Percentiles rank a stretch among this genome's conserved stretches.
Conservation (phyloP, 92 coral and sea anemone species). For the Nematostella vectensis region DNA sequence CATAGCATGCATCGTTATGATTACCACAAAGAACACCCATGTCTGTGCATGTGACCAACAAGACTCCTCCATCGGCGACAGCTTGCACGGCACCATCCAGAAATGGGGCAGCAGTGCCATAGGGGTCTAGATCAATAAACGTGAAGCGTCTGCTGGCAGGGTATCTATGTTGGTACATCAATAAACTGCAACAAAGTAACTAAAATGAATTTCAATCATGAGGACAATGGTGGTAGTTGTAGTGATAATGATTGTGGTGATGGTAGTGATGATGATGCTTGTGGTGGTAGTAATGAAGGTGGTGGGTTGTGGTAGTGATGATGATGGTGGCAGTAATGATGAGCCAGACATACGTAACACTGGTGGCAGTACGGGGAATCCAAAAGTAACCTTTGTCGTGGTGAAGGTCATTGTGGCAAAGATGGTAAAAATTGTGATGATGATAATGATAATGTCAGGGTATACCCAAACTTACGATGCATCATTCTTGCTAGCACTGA, state of each 20-base stretch:
- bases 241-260: too few relatives aligned
- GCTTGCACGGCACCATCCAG: constrained; percentile 94
- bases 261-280: too few relatives aligned
- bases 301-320: too few relatives aligned
- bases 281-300: too few relatives aligned
- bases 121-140: constrained; percentile 91
- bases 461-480: constrained; percentile 77
- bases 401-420: background rate
- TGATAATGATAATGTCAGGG: too few relatives aligned
- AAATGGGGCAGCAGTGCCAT: constrained; percentile 91
- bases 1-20: constrained; percentile 97
- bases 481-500: constrained; percentile 76
- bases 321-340: too few relatives aligned
- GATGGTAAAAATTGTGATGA: too few relatives aligned
- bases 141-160: constrained; percentile 70
- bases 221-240: background rate
- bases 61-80: constrained; percentile 87
- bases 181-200: constrained; percentile 29
- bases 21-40: constrained; percentile 99
- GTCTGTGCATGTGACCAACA: constrained; percentile 91
- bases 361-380: too few relatives aligned
- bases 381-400: too few relatives aligned
- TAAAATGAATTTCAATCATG: background rate
- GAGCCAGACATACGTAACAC: too few relatives aligned
- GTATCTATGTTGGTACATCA: constrained; percentile 78